Conservation (phyloP, 2,888 invertebrate species). For the Clepsis dumicolana region DNA sequence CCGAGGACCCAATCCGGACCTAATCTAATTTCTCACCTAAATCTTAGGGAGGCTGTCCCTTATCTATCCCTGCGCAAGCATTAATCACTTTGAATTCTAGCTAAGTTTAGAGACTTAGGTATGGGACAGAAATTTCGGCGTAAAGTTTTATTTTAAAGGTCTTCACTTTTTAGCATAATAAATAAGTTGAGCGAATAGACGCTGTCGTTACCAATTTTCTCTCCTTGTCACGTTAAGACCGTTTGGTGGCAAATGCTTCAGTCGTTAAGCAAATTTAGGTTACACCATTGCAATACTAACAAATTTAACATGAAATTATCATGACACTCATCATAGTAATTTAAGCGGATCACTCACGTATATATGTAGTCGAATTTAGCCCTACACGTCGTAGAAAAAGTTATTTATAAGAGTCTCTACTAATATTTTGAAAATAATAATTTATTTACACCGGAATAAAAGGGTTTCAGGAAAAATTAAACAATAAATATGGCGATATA, state of each 20-base stretch:
- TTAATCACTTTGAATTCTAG: constrained; percentile 24
- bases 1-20: constrained; percentile 19
- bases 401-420: too few relatives aligned
- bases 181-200: background rate
- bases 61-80: constrained; percentile 11
- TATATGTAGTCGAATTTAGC: too few relatives aligned
- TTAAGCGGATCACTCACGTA: too few relatives aligned
- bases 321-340: too few relatives aligned
- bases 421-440: too few relatives aligned
- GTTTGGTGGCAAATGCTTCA: background rate
- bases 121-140: background rate
- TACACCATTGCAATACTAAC: too few relatives aligned
- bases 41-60: constrained; percentile 16
- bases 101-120: constrained; percentile 1
- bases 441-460: too few relatives aligned
- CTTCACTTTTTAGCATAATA: background rate
- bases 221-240: background rate
- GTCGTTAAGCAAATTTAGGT: too few relatives aligned
- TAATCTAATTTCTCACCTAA: constrained; percentile 29
- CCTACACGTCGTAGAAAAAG: too few relatives aligned
- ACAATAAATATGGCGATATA: too few relatives aligned
- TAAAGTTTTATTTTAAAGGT: background rate
- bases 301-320: too few relatives aligned
- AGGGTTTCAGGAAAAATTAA: too few relatives aligned
- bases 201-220: background rate